Evolutionary conservation across 2,797 vertebrate species (phyloP).

Genomic region (Lagodon rhomboides): DNA sequence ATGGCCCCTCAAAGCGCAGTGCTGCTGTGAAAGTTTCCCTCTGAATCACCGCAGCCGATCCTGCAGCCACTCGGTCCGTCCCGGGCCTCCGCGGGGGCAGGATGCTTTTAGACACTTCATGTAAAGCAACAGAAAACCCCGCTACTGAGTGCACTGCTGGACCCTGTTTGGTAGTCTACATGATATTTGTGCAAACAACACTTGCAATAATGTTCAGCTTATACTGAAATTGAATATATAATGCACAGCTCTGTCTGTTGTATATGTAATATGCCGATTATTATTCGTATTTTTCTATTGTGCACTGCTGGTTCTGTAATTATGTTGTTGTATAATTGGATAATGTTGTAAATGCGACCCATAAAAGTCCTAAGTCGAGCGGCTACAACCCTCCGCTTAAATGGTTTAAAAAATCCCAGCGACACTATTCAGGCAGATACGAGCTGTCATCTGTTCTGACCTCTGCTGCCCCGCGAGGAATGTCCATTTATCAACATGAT

Average conservation of each 20-base stretch:
- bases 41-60: conserved; percentile 57
- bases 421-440: background rate
- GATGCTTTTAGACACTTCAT: conserved; percentile 47
- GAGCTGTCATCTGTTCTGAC: conserved; percentile 40
- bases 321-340: background rate
- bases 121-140: conserved; percentile 31
- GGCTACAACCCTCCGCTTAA: background rate
- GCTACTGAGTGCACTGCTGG: background rate
- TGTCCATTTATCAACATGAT: conserved; percentile 44
- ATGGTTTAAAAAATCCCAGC: conserved; percentile 12
- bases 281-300: background rate
- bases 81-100: conserved; percentile 13
- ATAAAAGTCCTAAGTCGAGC: background rate
- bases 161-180: conserved; percentile 20
- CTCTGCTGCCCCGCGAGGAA: conserved; percentile 25
- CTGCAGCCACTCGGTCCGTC: conserved; percentile 19
- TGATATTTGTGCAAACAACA: background rate
- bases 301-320: background rate
- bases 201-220: conserved; percentile 24
- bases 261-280: background rate
- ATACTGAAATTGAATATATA: conserved; percentile 24
- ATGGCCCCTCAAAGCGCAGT: conserved; percentile 38
- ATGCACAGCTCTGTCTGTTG: background rate
- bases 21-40: conserved; percentile 50
- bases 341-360: conserved; percentile 8